Percentiles rank a stretch among this genome's conserved stretches.
These are phyloP conservation scores for Stratiomys singularior DNA, from an alignment of 2,888 invertebrate species.

Conservation along the genomic window DNA sequence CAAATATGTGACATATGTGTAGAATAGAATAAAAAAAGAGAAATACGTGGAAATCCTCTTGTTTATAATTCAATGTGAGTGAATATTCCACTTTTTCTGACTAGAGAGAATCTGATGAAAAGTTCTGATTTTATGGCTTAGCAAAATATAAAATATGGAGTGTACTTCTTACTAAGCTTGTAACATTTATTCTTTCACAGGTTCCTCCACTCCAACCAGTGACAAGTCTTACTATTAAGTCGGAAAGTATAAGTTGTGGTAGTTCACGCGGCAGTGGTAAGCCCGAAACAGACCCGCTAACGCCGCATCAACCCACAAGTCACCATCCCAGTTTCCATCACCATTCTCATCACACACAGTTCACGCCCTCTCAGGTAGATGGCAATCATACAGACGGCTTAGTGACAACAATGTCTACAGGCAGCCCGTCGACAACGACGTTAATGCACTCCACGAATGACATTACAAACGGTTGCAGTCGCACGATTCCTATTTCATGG, in stretches of 20 bases:
- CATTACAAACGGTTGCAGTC: constrained; percentile 53
- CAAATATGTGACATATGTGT: background rate
- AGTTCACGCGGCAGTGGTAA: constrained; percentile 47
- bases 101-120: too few relatives aligned
- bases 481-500: constrained; percentile 55
- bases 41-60: background rate
- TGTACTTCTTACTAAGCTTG: too few relatives aligned
- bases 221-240: constrained; percentile 54
- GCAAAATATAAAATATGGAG: too few relatives aligned
- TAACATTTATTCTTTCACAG: constrained; percentile 41
- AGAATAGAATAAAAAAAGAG: background rate
- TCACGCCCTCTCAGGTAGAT: constrained; percentile 46
- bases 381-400: constrained; percentile 46
- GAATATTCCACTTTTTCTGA: too few relatives aligned
- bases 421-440: constrained; percentile 50
- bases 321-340: constrained; percentile 41
- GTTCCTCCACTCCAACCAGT: constrained; percentile 51
- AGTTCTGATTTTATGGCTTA: too few relatives aligned
- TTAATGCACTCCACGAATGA: constrained; percentile 50
- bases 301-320: constrained; percentile 43
- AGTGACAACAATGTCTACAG: constrained; percentile 51
- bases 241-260: constrained; percentile 53
- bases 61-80: too few relatives aligned
- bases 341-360: constrained; percentile 33
- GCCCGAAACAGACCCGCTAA: constrained; percentile 47